These are phyloP conservation scores for Willowsia nigromaculata DNA, from an alignment of 2,888 invertebrate genomes.

Conservation along the genomic window DNA sequence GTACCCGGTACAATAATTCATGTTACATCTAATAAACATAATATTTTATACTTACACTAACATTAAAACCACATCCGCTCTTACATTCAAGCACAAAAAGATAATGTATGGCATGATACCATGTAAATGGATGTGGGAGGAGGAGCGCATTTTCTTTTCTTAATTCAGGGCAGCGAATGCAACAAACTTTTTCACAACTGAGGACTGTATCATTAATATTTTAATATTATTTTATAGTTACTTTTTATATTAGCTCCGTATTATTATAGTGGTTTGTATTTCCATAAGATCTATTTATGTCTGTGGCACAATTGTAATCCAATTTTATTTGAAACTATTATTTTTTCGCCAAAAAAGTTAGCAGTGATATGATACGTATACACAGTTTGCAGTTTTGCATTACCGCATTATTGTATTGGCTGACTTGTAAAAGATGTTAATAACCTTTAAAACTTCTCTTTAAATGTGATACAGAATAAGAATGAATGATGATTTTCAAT, in stretches of 20 bases:
- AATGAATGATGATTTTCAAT: not conserved
- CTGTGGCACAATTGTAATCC: constrained; percentile 34
- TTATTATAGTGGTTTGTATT: no score
- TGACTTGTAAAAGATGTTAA: constrained; percentile 4
- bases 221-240: not conserved
- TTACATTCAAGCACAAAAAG: not conserved
- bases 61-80: not conserved
- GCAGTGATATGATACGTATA: constrained; percentile 63
- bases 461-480: not conserved
- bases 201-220: no score
- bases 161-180: not conserved
- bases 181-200: not conserved
- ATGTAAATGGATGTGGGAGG: no score
- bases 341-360: not conserved
- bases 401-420: constrained; percentile 8
- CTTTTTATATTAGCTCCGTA: no score
- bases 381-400: constrained; percentile 41
- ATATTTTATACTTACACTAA: not conserved
- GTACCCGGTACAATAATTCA: not conserved
- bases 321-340: not conserved
- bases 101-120: not conserved
- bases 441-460: not conserved
- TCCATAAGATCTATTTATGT: not conserved
- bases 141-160: no score
- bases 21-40: not conserved